Evolutionary conservation across 2,797 vertebrate species (phyloP).

Genomic region (Sphenopsis melanotis): DNA sequence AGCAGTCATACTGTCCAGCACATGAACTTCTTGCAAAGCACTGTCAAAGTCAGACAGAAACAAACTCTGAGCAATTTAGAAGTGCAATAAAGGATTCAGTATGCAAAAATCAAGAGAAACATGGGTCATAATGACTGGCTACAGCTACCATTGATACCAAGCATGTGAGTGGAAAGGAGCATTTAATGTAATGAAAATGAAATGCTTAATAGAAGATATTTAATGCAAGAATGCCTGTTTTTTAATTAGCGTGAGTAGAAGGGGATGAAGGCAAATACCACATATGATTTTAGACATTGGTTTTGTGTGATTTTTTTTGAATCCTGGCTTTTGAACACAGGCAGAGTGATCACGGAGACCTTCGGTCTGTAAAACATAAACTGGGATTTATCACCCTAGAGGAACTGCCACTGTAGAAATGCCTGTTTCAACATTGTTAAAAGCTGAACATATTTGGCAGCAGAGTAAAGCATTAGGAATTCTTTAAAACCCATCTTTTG

Average conservation of each 20-base stretch:
- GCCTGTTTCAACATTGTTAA: slow-evolving; percentile 56
- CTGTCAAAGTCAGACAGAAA: neutral
- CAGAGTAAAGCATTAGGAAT: slow-evolving; percentile 51
- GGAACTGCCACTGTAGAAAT: slow-evolving; percentile 56
- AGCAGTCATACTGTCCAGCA: neutral
- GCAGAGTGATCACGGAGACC: slow-evolving; percentile 27
- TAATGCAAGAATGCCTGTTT: neutral
- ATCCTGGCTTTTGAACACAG: neutral
- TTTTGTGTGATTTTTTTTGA: slow-evolving; percentile 17
- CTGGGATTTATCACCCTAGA: slow-evolving; percentile 63
- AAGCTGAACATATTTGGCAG: slow-evolving; percentile 58
- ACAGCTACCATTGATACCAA: neutral
- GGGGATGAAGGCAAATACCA: neutral
- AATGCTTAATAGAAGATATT: neutral
- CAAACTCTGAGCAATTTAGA: neutral
- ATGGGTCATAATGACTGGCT: neutral
- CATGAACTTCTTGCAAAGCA: neutral
- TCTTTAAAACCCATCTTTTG: slow-evolving; percentile 58
- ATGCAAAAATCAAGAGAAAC: slow-evolving; percentile 10
- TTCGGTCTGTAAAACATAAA: slow-evolving; percentile 40
- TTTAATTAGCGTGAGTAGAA: neutral
- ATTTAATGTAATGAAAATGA: neutral
- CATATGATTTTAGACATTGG: neutral
- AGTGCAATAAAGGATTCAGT: neutral
- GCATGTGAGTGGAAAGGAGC: neutral